phyloP scores from a whole-genome alignment of 2,113 vertebrate species.

The Phylloscopus trochiloides region DNA sequence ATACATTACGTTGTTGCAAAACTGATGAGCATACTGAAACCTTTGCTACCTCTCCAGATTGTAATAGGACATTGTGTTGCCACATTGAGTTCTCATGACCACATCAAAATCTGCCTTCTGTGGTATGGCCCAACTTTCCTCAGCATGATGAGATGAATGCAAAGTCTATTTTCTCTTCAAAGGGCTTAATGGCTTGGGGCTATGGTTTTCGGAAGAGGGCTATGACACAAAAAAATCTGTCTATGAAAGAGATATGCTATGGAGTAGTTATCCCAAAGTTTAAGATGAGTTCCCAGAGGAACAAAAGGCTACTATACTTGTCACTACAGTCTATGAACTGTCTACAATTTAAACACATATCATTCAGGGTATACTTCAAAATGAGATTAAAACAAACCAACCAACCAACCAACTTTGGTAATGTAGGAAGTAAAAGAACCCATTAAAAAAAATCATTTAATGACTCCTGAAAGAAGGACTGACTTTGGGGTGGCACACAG shows the following conservation, averaged over 20 bases:
- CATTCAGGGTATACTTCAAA: not conserved
- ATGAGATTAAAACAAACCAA: not conserved
- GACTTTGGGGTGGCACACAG: not conserved
- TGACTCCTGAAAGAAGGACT: not conserved
- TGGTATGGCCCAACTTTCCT: not conserved
- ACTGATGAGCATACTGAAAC: not conserved
- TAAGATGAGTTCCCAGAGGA: not conserved
- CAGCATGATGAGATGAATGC: not conserved
- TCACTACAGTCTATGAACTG: not conserved
- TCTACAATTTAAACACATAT: not conserved
- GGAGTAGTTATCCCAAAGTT: not conserved
- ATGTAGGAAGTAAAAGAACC: not conserved
- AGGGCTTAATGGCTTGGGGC: not conserved
- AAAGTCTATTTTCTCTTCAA: not conserved
- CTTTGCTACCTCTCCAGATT: not conserved
- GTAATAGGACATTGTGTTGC: not conserved
- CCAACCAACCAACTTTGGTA: not conserved
- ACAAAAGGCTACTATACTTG: not conserved
- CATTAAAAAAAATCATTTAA: not conserved
- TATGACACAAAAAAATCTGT: not conserved
- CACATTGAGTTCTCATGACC: not conserved
- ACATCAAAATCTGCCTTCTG: not conserved
- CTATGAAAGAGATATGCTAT: not conserved
- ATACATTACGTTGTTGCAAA: not conserved
- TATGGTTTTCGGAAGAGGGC: not conserved